Conservation (phyloP, 2,797 vertebrate genomes). For the Typhlichthys eigenmanni region DNA sequence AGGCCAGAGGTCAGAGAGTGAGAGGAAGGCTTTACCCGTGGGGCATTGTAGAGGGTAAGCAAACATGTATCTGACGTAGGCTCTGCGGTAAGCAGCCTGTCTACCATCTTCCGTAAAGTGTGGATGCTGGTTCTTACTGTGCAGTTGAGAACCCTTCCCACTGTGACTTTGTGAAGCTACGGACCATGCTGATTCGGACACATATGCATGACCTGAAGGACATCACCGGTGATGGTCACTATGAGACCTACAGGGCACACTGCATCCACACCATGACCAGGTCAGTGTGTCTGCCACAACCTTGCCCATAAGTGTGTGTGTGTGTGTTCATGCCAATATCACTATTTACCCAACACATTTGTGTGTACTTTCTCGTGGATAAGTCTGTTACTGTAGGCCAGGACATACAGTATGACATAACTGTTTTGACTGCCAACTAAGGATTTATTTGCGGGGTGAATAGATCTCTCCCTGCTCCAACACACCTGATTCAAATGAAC, state of each 20-base stretch:
- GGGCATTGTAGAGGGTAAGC: slow-evolving; percentile 96
- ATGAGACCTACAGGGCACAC: slow-evolving; percentile 93
- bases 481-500: too few species aligned
- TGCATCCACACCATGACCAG: slow-evolving; percentile 98
- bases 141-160: slow-evolving; percentile 94
- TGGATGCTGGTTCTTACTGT: slow-evolving; percentile 12
- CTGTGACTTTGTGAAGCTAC: slow-evolving; percentile 95
- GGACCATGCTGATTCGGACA: slow-evolving; percentile 94
- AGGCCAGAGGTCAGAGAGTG: slow-evolving; percentile 90
- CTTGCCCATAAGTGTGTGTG: too few species aligned
- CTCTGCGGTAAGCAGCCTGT: too few species aligned
- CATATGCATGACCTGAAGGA: slow-evolving; percentile 99
- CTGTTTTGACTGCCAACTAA: too few species aligned
- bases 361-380: too few species aligned
- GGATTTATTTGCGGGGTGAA: too few species aligned
- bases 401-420: too few species aligned
- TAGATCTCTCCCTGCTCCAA: too few species aligned
- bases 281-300: slow-evolving; percentile 38
- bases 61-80: neutral
- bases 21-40: slow-evolving; percentile 93
- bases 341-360: too few species aligned
- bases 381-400: too few species aligned
- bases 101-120: neutral
- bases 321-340: too few species aligned
- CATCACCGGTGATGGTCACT: slow-evolving; percentile 90